These are phyloP conservation scores for Nomada ferruginata DNA, from an alignment of 2,888 invertebrate genomes.

Conservation along the genomic window DNA sequence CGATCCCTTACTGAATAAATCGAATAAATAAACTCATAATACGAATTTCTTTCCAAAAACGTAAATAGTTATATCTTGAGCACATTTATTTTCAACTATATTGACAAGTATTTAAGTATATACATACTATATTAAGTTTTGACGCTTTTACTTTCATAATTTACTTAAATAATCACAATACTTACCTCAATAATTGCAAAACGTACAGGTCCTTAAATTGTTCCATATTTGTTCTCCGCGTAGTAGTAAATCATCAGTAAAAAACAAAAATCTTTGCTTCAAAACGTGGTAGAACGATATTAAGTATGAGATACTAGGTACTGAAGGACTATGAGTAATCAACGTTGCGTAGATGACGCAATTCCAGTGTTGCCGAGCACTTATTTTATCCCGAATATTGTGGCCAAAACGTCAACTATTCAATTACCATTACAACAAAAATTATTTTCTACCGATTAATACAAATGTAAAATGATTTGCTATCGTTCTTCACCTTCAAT, in stretches of 20 bases:
- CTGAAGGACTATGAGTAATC: neutral
- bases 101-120: neutral
- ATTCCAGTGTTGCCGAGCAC: constrained; percentile 25
- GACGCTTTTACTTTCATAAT: neutral
- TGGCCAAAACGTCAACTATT: neutral
- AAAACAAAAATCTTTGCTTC: neutral
- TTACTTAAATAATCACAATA: neutral
- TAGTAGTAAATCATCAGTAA: neutral
- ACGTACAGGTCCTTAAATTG: neutral
- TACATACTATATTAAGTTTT: neutral
- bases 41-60: too few relatives aligned
- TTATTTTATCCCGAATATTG: neutral
- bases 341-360: constrained; percentile 12
- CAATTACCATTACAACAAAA: neutral
- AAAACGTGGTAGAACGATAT: neutral
- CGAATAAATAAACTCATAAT: too few relatives aligned
- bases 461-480: neutral
- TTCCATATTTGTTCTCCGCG: neutral
- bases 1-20: too few relatives aligned
- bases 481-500: neutral
- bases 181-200: constrained; percentile 3
- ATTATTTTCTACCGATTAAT: neutral
- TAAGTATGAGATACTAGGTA: neutral
- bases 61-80: too few relatives aligned
- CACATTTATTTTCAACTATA: too few relatives aligned